Percentiles rank a stretch among this genome's conserved stretches.
phyloP scores from a whole-genome alignment of 2,797 vertebrate species.

The Diglossa cyanea region DNA sequence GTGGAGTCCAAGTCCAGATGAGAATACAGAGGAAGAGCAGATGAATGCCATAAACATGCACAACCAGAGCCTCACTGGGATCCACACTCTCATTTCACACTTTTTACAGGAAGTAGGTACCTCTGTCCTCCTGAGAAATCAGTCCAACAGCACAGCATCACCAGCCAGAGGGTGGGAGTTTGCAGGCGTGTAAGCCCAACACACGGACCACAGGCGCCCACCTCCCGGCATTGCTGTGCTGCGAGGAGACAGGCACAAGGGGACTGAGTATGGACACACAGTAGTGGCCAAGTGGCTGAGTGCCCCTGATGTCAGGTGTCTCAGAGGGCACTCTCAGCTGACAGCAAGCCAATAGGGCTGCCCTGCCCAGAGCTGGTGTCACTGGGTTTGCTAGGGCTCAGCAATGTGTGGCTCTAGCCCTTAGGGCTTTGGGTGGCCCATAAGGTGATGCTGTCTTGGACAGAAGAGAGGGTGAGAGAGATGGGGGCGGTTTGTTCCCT shows the following conservation, averaged over 20 bases:
- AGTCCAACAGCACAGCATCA: neutral
- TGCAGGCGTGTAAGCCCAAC: fast-evolving
- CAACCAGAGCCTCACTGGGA: neutral
- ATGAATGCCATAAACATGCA: neutral
- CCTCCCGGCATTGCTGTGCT: fast-evolving
- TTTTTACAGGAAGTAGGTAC: neutral
- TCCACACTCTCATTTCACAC: neutral
- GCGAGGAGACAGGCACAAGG: neutral
- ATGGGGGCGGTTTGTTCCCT: neutral
- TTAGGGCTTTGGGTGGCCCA: neutral
- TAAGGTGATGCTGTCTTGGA: neutral
- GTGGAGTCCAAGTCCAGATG: neutral
- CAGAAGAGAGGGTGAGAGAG: neutral
- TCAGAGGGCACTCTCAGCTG: neutral
- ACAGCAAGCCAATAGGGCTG: neutral
- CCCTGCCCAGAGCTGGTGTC: neutral
- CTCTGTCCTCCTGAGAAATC: neutral
- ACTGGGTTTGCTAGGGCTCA: neutral
- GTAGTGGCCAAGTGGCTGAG: neutral
- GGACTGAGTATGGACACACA: neutral
- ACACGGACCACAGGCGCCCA: fast-evolving
- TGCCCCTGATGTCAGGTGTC: fast-evolving
- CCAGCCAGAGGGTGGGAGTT: fast-evolving
- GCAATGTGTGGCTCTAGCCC: fast-evolving
- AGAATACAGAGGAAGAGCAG: neutral